Evolutionary conservation across 1,140 invertebrate genomes (phyloP).

Genomic region (Procambarus clarkii): DNA sequence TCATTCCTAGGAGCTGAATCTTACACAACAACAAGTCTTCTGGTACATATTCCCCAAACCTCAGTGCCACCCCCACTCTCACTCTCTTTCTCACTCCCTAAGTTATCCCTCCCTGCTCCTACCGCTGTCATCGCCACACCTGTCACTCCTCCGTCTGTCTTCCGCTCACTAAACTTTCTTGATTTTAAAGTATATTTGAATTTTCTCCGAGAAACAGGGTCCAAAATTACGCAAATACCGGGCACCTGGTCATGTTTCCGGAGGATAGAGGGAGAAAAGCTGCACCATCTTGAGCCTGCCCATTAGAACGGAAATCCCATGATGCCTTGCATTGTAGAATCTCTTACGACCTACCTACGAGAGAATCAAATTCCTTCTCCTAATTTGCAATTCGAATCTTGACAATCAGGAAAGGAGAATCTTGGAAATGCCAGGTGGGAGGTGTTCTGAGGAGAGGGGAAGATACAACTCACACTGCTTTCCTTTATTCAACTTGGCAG

Average conservation of each 20-base stretch:
- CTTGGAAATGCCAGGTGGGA: not conserved
- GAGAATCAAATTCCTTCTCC: constrained; percentile 39
- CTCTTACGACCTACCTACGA: constrained; percentile 1
- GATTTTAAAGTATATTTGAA: not conserved
- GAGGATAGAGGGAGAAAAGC: not conserved
- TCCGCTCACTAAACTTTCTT: not conserved
- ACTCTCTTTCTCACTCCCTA: not conserved
- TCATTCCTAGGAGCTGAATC: too few relatives aligned
- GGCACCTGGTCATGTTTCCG: not conserved
- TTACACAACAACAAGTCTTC: not conserved
- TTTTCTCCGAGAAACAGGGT: not conserved
- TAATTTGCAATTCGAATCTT: constrained; percentile 47
- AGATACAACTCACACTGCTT: too few relatives aligned
- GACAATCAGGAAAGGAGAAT: constrained; percentile 1
- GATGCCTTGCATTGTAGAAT: not conserved
- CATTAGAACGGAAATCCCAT: not conserved
- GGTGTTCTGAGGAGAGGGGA: too few relatives aligned
- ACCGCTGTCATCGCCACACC: not conserved
- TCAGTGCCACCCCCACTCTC: not conserved
- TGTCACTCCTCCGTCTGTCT: too few relatives aligned
- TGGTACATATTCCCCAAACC: not conserved
- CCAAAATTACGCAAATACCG: not conserved
- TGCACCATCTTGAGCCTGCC: not conserved
- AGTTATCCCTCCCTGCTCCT: not conserved
- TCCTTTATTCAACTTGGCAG: too few relatives aligned